Evolutionary conservation across 2,797 vertebrate species (phyloP).

Genomic region (Lindbergichthys nudifrons): DNA sequence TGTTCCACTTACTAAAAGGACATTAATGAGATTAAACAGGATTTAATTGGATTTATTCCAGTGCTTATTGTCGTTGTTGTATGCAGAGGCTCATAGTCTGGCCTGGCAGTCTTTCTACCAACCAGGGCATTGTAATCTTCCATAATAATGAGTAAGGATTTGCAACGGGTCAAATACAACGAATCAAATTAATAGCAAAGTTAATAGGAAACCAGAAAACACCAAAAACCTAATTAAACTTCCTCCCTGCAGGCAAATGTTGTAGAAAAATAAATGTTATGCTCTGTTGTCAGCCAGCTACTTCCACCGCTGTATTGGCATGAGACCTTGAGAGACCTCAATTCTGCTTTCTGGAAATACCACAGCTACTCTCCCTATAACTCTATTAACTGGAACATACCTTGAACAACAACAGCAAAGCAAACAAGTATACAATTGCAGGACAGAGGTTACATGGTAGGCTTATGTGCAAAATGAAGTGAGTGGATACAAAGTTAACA

Average conservation of each 20-base stretch:
- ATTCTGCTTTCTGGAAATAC: constrained; percentile 33
- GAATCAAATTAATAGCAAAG: constrained; percentile 21
- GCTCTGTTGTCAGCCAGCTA: constrained; percentile 23
- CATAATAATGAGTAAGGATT: constrained; percentile 15
- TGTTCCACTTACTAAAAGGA: background rate
- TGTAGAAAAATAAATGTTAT: constrained; percentile 14
- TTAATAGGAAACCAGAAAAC: constrained; percentile 43
- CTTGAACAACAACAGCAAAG: constrained; percentile 10
- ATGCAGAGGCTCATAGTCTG: background rate
- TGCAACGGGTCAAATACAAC: constrained; percentile 17
- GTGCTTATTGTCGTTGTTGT: background rate
- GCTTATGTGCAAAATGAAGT: background rate
- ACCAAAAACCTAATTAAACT: constrained; percentile 51
- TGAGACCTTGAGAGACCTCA: constrained; percentile 17
- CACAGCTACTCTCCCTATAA: constrained; percentile 7
- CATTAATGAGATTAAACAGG: constrained; percentile 18
- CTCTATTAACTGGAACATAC: background rate
- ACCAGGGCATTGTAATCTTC: constrained; percentile 13
- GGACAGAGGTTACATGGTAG: background rate
- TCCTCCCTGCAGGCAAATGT: constrained; percentile 26
- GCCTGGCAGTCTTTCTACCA: background rate
- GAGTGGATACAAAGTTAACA: background rate
- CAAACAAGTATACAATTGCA: background rate
- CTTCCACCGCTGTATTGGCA: constrained; percentile 12
- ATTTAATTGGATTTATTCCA: constrained; percentile 43